Conservation (phyloP, 2,888 invertebrate genomes). For the Neoascia interrupta region DNA sequence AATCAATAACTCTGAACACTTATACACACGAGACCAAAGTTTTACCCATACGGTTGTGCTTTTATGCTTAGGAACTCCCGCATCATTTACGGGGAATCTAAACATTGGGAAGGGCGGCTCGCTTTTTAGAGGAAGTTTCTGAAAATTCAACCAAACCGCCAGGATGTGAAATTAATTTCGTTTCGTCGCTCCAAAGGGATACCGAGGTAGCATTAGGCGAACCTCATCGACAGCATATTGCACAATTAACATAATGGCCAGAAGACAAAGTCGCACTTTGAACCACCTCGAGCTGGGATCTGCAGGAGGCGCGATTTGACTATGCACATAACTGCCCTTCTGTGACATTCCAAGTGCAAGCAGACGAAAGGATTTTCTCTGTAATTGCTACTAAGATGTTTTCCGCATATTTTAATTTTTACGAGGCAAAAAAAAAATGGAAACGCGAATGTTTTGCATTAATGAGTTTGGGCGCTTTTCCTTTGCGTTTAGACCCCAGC, state of each 20-base stretch:
- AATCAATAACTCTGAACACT: conserved; percentile 52
- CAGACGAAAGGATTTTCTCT: conserved; percentile 39
- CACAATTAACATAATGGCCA: conserved; percentile 61
- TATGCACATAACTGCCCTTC: conserved; percentile 13
- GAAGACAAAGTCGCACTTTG: conserved; percentile 53
- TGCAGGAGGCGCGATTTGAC: neutral
- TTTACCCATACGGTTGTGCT: neutral
- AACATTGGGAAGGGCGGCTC: conserved; percentile 39
- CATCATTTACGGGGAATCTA: conserved; percentile 49
- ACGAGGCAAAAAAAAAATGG: conserved; percentile 22
- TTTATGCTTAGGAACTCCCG: no score
- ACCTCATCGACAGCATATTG: conserved; percentile 47
- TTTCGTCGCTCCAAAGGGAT: neutral
- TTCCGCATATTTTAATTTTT: conserved; percentile 63
- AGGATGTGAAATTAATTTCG: conserved; percentile 43
- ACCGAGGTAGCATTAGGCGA: conserved; percentile 16
- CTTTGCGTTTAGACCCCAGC: neutral
- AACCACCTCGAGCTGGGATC: neutral
- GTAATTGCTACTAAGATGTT: conserved; percentile 58
- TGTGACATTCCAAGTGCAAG: conserved; percentile 29
- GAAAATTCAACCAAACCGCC: neutral
- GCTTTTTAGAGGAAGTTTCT: conserved; percentile 20
- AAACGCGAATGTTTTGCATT: conserved; percentile 65
- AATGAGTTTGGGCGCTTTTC: conserved; percentile 52
- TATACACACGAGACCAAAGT: neutral